These are phyloP conservation scores for Drosophila suboccidentalis DNA, from an alignment of 2,888 invertebrate species.

Conservation along the genomic window DNA sequence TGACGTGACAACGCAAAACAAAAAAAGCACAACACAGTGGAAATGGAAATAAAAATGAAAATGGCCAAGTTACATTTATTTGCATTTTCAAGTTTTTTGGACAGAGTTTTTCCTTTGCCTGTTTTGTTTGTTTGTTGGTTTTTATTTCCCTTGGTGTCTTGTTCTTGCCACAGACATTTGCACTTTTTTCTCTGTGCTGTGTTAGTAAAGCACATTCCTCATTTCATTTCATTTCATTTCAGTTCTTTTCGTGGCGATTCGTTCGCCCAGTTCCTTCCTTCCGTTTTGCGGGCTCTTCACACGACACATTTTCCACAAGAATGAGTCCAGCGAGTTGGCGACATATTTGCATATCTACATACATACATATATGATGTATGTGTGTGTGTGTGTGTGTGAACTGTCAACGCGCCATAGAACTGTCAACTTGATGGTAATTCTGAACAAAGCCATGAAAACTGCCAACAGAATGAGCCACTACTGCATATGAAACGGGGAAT, in stretches of 20 bases:
- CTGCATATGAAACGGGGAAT: conserved; percentile 16
- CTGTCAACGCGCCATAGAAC: conserved; percentile 84
- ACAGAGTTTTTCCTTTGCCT: conserved; percentile 13
- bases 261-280: conserved; percentile 75
- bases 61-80: conserved; percentile 78
- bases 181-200: conserved; percentile 25
- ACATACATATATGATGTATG: conserved; percentile 37
- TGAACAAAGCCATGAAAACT: conserved; percentile 79
- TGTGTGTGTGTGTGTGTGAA: conserved; percentile 63
- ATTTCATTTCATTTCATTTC: conserved; percentile 58
- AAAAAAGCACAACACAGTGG: background rate
- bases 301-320: conserved; percentile 77
- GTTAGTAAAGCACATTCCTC: conserved; percentile 67
- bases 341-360: conserved; percentile 79
- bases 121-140: background rate
- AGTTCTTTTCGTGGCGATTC: conserved; percentile 29
- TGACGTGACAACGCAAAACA: conserved; percentile 59
- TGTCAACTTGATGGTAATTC: conserved; percentile 83
- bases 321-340: conserved; percentile 71
- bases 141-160: conserved; percentile 5
- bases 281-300: conserved; percentile 73
- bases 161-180: conserved; percentile 43
- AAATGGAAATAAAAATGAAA: conserved; percentile 60
- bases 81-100: conserved; percentile 78
- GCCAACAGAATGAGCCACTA: conserved; percentile 48